Percentiles rank a stretch among this genome's conserved stretches.
These are phyloP conservation scores for Drosophila buzzatii DNA, from an alignment of 2,888 invertebrate species.

Conservation along the genomic window DNA sequence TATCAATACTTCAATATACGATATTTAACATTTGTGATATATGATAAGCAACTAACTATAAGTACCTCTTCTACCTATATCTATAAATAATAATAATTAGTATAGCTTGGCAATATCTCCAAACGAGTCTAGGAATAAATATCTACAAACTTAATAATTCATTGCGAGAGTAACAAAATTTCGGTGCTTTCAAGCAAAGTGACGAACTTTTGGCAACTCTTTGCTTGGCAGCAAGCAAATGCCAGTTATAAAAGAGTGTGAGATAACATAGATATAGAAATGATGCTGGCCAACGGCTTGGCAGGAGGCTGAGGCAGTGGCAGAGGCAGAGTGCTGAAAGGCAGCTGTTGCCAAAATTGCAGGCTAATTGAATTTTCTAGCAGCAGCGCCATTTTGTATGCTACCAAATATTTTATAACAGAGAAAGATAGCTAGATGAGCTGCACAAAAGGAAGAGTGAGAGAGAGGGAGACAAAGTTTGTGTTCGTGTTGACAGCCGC, in stretches of 20 bases:
- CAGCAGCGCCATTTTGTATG: constrained; percentile 81
- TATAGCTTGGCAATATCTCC: no score
- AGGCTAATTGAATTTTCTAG: constrained; percentile 80
- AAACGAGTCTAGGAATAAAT: not conserved
- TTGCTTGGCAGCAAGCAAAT: constrained; percentile 21
- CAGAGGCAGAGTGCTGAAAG: constrained; percentile 62
- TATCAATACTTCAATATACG: no score
- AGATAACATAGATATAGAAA: constrained; percentile 7
- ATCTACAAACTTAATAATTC: not conserved
- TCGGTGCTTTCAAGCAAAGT: not conserved
- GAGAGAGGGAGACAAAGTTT: constrained; percentile 3
- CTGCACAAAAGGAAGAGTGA: not conserved
- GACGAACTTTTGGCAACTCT: constrained; percentile 24
- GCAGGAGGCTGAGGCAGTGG: constrained; percentile 31
- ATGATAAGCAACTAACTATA: no score
- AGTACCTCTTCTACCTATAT: no score
- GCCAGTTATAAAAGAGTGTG: constrained; percentile 8
- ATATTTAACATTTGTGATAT: no score
- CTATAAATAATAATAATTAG: no score
- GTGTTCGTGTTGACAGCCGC: constrained; percentile 51
- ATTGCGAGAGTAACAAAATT: constrained; percentile 1
- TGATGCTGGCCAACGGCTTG: constrained; percentile 15
- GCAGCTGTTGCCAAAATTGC: constrained; percentile 79
- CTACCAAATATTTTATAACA: constrained; percentile 74
- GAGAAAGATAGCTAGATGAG: constrained; percentile 9